phyloP scores from a whole-genome alignment of 2,113 vertebrate genomes.

The Cepphus grylle region DNA sequence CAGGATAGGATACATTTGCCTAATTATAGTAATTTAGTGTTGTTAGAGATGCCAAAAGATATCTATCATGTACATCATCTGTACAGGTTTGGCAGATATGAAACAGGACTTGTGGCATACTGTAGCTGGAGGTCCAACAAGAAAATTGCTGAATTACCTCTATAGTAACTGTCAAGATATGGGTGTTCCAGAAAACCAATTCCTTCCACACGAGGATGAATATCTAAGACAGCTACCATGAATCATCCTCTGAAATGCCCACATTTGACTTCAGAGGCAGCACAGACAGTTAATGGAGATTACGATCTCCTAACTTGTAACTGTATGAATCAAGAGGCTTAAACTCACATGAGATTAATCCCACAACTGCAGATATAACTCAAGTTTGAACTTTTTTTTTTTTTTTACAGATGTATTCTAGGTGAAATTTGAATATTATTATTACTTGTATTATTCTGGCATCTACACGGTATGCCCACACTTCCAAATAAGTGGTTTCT shows the following conservation, averaged over 20 bases:
- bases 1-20: not conserved
- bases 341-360: not conserved
- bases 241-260: not conserved
- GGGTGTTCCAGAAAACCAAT: not conserved
- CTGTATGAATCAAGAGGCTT: not conserved
- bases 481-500: not conserved
- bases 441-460: not conserved
- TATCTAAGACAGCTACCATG: not conserved
- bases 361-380: not conserved
- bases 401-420: not conserved
- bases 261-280: not conserved
- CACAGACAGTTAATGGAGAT: not conserved
- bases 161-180: not conserved
- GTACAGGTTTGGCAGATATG: not conserved
- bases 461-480: not conserved
- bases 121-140: not conserved
- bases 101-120: not conserved
- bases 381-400: not conserved
- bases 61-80: not conserved
- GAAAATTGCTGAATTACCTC: not conserved
- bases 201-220: fast-evolving
- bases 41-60: not conserved
- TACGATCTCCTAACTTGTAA: not conserved
- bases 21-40: not conserved
- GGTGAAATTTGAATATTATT: not conserved